Percentiles rank a stretch among this genome's conserved stretches.
phyloP scores from a whole-genome alignment of 1,140 invertebrate species.

The Eriocheir sinensis region DNA sequence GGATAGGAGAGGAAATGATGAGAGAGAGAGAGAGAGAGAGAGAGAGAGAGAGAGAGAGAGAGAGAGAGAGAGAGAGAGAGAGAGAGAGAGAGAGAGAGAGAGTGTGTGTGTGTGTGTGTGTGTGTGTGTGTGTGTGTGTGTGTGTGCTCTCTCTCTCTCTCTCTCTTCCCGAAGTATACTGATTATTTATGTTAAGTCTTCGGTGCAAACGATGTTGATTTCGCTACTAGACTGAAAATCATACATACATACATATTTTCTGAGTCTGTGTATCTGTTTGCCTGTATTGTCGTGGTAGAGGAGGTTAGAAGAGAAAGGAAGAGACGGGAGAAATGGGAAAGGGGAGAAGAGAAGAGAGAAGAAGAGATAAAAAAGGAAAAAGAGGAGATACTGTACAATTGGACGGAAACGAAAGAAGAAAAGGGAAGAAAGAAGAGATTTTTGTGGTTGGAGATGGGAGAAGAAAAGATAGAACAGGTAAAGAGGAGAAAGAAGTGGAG shows the following conservation, averaged over 20 bases:
- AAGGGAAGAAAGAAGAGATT: not conserved
- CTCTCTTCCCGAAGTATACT: not conserved
- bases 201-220: not conserved
- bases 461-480: not conserved
- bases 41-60: not conserved
- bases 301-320: no score
- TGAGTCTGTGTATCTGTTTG: no score
- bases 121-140: conserved; percentile 14
- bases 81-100: not conserved
- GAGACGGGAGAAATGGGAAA: no score
- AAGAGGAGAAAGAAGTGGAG: not conserved
- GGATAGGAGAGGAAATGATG: not conserved
- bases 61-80: not conserved
- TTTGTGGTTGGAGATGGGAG: not conserved
- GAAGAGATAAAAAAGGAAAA: no score
- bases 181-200: not conserved
- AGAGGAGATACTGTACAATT: no score
- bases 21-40: not conserved
- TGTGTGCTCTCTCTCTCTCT: not conserved
- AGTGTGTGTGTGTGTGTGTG: conserved; percentile 24
- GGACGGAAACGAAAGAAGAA: no score
- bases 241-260: no score
- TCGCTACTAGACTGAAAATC: no score
- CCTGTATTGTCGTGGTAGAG: no score
- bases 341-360: no score